phyloP scores from a whole-genome alignment of 2,797 vertebrate genomes.

The Melopsittacus undulatus region DNA sequence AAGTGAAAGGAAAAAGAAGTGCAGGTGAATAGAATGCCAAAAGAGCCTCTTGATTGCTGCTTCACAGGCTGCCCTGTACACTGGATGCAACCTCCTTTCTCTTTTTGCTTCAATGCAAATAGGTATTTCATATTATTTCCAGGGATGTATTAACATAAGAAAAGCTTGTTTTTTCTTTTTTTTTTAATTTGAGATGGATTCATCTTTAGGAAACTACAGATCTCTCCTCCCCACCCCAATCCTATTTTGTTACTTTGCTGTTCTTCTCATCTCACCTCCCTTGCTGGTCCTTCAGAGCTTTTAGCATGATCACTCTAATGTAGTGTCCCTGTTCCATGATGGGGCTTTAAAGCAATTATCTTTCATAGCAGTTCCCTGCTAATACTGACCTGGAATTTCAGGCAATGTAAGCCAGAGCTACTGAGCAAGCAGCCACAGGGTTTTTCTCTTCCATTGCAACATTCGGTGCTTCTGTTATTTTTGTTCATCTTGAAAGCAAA shows the following conservation, averaged over 20 bases:
- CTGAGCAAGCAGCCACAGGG: background rate
- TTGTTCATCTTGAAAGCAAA: background rate
- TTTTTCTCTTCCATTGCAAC: background rate
- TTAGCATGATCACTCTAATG: background rate
- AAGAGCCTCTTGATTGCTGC: background rate
- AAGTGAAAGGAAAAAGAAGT: background rate
- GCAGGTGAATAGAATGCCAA: constrained; percentile 15
- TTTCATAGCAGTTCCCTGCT: background rate
- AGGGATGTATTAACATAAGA: background rate
- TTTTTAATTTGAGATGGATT: background rate
- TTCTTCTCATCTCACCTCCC: background rate
- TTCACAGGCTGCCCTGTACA: background rate
- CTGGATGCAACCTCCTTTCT: background rate
- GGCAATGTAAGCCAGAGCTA: background rate
- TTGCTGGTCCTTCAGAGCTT: background rate
- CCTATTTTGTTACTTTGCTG: background rate
- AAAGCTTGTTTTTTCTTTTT: background rate
- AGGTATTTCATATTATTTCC: background rate
- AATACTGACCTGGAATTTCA: constrained; percentile 12
- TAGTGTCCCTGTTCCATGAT: background rate
- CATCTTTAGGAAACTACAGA: background rate
- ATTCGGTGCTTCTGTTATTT: background rate
- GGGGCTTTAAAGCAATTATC: background rate
- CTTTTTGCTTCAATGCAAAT: background rate
- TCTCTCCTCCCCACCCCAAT: background rate